Percentiles rank a stretch among this genome's conserved stretches.
Conservation (phyloP, 2,888 invertebrate species). For the Ariolimax columbianus region DNA sequence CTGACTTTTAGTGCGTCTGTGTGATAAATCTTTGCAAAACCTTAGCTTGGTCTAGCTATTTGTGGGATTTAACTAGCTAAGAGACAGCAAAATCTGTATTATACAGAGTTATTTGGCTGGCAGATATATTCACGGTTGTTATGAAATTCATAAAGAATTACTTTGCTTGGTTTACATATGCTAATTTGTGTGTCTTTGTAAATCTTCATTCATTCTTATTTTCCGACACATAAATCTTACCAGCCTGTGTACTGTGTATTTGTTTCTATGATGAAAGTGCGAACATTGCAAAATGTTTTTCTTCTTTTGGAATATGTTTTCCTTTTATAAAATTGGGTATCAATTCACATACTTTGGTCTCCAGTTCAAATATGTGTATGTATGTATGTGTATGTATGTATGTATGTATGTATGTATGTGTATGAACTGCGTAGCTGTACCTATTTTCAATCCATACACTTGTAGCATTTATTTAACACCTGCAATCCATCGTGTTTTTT, state of each 20-base stretch:
- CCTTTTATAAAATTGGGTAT: no score
- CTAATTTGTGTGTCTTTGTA: not conserved
- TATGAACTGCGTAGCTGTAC: not conserved
- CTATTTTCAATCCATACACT: not conserved
- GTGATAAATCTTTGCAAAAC: conserved; percentile 1
- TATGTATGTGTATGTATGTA: not conserved
- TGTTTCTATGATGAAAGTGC: no score
- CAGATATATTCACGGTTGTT: not conserved
- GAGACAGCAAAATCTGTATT: not conserved
- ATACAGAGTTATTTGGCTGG: not conserved
- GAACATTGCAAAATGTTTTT: no score
- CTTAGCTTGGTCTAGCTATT: not conserved
- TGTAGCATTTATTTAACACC: not conserved
- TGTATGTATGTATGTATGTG: conserved; percentile 14
- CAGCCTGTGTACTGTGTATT: no score
- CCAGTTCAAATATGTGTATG: no score
- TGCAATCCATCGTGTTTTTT: not conserved
- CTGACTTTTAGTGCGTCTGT: not conserved
- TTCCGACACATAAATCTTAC: no score
- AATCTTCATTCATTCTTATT: not conserved
- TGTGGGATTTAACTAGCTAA: not conserved
- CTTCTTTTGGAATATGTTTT: no score
- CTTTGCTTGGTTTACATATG: not conserved
- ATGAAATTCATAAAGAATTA: not conserved
- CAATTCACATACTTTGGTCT: no score